Evolutionary conservation across 2,113 vertebrate species (phyloP).

Genomic region (Pseudonaja textilis): DNA sequence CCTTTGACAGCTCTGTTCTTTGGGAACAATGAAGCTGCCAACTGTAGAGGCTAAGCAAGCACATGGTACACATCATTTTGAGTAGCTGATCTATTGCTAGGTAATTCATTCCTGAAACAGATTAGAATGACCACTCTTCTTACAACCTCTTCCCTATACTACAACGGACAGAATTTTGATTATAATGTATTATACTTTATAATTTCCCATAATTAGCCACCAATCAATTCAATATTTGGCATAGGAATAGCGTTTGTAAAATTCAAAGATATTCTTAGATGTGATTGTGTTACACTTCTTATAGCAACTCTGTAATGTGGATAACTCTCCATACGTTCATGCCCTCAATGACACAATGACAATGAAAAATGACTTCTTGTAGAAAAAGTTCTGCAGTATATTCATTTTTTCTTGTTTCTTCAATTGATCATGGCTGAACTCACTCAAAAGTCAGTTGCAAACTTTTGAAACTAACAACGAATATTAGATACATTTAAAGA

Average conservation of each 20-base stretch:
- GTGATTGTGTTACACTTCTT: not conserved
- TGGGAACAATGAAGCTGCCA: constrained; percentile 24
- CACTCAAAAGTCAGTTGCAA: not conserved
- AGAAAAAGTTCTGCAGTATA: not conserved
- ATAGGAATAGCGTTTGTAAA: not conserved
- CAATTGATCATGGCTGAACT: not conserved
- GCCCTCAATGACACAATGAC: not conserved
- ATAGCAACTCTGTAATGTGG: not conserved
- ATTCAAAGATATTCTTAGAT: not conserved
- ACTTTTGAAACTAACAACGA: not conserved
- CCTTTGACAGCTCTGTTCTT: constrained; percentile 30
- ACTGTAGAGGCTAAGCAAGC: not conserved
- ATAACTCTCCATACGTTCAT: not conserved
- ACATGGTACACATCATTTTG: not conserved
- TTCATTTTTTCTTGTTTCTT: not conserved
- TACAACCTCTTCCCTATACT: constrained; percentile 16
- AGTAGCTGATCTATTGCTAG: constrained; percentile 12
- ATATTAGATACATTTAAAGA: too few species aligned
- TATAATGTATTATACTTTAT: not conserved
- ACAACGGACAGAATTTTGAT: not conserved
- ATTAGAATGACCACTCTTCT: constrained; percentile 34
- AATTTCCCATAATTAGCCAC: not conserved
- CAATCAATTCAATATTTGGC: not conserved
- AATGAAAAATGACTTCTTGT: not conserved
- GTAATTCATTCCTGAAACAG: constrained; percentile 30